Conservation (phyloP, 2,113 vertebrate genomes). For the Apteryx mantelli region DNA sequence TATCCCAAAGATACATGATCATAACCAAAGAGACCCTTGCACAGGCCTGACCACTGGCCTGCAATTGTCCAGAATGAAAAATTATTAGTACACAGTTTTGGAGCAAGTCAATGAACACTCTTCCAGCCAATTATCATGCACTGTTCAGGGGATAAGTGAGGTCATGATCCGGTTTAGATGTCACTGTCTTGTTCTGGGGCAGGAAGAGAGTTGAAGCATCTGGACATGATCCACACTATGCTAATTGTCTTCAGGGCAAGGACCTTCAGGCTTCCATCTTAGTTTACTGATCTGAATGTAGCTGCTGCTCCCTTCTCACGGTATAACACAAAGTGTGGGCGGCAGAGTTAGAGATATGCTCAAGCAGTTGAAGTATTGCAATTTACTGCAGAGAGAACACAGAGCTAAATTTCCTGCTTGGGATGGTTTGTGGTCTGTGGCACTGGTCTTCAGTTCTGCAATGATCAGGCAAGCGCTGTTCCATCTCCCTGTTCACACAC, state of each 20-base stretch:
- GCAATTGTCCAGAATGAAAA: neutral
- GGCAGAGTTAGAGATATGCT: neutral
- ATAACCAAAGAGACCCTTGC: neutral
- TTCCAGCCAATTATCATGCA: neutral
- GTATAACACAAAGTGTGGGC: neutral
- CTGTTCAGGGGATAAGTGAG: neutral
- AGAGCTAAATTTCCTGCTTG: neutral
- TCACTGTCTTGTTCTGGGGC: neutral
- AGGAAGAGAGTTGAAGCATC: neutral
- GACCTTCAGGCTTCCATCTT: neutral
- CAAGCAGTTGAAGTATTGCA: neutral
- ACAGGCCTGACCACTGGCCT: neutral
- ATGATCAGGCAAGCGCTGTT: neutral
- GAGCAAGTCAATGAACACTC: neutral
- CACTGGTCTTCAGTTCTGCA: neutral
- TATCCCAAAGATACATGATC: neutral
- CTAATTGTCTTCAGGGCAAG: neutral
- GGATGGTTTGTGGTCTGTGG: neutral
- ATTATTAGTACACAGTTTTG: neutral
- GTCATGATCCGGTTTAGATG: neutral
- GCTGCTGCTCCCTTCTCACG: neutral
- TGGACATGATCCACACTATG: neutral
- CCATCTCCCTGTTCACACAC: neutral
- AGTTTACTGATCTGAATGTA: neutral
- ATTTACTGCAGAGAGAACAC: neutral